Evolutionary conservation across 2,888 invertebrate species (phyloP).

Genomic region (Portevinia maculata): DNA sequence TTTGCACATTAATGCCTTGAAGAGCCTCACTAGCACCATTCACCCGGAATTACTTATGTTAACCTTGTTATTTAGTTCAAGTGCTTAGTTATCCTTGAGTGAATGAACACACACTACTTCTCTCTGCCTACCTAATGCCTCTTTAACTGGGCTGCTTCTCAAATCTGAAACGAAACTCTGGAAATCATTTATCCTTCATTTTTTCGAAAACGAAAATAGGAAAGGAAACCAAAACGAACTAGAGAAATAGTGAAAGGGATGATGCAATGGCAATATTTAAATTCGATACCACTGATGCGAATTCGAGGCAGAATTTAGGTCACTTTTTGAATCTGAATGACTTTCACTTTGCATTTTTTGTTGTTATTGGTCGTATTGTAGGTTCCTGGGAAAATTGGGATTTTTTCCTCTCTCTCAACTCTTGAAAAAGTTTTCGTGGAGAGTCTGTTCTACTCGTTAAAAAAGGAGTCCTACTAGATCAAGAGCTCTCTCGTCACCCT

Average conservation of each 20-base stretch:
- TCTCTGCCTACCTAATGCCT: not conserved
- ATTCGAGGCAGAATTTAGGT: constrained; percentile 43
- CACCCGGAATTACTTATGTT: constrained; percentile 41
- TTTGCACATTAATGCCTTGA: constrained; percentile 40
- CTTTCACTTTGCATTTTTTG: not conserved
- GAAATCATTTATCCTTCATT: constrained; percentile 53
- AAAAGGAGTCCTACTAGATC: not conserved
- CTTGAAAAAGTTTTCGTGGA: constrained; percentile 23
- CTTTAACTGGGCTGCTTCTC: not conserved
- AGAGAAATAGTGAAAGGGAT: not conserved
- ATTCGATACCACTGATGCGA: constrained; percentile 18
- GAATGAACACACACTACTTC: constrained; percentile 9
- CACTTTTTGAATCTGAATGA: constrained; percentile 25
- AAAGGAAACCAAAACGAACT: not conserved
- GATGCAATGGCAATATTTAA: constrained; percentile 1
- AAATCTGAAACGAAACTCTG: constrained; percentile 14
- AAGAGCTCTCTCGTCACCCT: not conserved
- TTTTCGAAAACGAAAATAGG: not conserved
- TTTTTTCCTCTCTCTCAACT: constrained; percentile 3
- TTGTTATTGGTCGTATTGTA: constrained; percentile 29
- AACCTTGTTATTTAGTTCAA: constrained; percentile 64
- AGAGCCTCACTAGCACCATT: constrained; percentile 42
- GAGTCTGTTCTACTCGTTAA: not conserved
- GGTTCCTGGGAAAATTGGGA: not conserved
- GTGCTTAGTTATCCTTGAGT: constrained; percentile 51